These are phyloP conservation scores for Luscinia megarhynchos DNA, from an alignment of 2,797 vertebrate species.

Conservation along the genomic window DNA sequence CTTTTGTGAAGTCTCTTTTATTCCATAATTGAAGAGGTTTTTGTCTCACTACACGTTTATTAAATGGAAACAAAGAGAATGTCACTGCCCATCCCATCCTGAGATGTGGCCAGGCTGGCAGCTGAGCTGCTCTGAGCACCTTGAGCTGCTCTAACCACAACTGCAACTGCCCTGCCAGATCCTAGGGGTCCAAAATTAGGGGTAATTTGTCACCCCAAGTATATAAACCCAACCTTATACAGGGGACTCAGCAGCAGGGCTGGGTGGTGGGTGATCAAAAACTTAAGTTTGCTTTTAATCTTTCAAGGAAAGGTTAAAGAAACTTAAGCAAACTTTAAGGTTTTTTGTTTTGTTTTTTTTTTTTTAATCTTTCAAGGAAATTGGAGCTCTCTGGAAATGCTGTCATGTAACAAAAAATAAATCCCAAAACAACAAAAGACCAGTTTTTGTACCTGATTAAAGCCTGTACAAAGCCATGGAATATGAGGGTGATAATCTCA, in stretches of 20 bases:
- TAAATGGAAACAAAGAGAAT: not conserved
- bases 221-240: accelerated
- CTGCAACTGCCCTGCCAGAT: not conserved
- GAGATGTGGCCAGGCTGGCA: not conserved
- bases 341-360: not conserved
- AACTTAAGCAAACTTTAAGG: not conserved
- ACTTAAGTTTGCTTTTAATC: not conserved
- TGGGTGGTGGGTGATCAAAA: not conserved
- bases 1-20: not conserved
- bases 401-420: not conserved
- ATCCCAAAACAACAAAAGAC: not conserved
- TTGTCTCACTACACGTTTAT: not conserved
- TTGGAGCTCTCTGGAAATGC: not conserved
- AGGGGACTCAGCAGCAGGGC: not conserved
- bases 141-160: not conserved
- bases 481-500: not conserved
- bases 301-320: not conserved
- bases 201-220: not conserved
- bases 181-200: not conserved
- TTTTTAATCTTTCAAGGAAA: not conserved
- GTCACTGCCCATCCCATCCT: not conserved
- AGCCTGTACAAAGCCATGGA: not conserved
- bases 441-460: not conserved
- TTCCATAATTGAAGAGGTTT: not conserved
- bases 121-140: not conserved